Evolutionary conservation across 2,113 vertebrate genomes (phyloP), one percentile per base, ranked within the genome.

Genomic region (Aplodontia rufa): DNA sequence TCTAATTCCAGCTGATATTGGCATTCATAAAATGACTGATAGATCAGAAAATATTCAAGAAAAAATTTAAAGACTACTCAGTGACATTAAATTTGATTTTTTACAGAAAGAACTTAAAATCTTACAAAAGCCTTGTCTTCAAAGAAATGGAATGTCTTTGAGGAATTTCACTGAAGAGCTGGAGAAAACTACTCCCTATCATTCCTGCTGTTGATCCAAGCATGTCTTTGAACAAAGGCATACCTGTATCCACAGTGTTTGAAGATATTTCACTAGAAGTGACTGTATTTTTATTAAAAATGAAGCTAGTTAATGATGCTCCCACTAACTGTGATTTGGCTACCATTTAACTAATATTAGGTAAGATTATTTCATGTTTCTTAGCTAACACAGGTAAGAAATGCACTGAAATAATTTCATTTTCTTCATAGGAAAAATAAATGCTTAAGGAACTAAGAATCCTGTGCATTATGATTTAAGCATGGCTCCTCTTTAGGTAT

Each of bases 61-160:
- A 69, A 76, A 87, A 74, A n/a, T 17, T 37, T 89, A 55, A 90
- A 37, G 2, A 88, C 53, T 71, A 40, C 32, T 26, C 26, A 62
- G 49, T 84, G 55, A 96, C 26, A 81, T 40, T 45, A 89, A 94
- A 62, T 69, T 78, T n/a, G n/a, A n/a, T n/a, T 74, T 42, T 75
- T 49, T n/a, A 14, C 40, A 26, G 55, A 93, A 68, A 40, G 14
- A 55, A 5, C 37, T 2, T n/a, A n/a, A n/a, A n/a, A n/a, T n/a
- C n/a, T n/a, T n/a, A n/a, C n/a, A n/a, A n/a, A n/a, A n/a, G n/a
- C n/a, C n/a, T n/a, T n/a, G n/a, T n/a, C n/a, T n/a, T n/a, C n/a
- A n/a, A n/a, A n/a, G n/a, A n/a, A n/a, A n/a, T n/a, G n/a, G n/a
- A n/a, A n/a, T n/a, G n/a, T n/a, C n/a, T n/a, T n/a, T n/a, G n/a